Evolutionary conservation across 1,140 invertebrate species (phyloP).

Genomic region (Triops cancriformis): DNA sequence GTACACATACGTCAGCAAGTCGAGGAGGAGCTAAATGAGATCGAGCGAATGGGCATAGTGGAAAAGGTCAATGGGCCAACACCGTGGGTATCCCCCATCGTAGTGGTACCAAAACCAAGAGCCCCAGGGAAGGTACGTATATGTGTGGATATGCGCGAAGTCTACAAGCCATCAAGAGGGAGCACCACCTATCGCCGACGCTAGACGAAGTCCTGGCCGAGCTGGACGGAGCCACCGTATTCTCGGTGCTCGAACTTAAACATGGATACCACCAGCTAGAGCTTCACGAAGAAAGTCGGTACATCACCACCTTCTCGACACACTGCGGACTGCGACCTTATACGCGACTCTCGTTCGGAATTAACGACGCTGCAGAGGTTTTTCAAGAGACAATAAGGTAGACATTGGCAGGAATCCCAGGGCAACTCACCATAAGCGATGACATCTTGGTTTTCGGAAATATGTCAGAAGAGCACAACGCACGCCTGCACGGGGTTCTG

Average conservation of each 20-base stretch:
- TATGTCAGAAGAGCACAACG: too few relatives aligned
- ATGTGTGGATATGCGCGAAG: slow-evolving; percentile 33
- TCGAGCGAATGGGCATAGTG: slow-evolving; percentile 31
- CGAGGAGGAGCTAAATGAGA: slow-evolving; percentile 19
- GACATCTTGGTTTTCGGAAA: too few relatives aligned
- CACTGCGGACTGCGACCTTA: too few relatives aligned
- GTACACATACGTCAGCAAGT: slow-evolving; percentile 14
- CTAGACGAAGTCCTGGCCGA: slow-evolving; percentile 34
- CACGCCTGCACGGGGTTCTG: too few relatives aligned
- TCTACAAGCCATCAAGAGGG: slow-evolving; percentile 33
- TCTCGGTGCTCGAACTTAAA: slow-evolving; percentile 33
- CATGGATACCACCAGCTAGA: too few relatives aligned
- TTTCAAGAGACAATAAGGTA: too few relatives aligned
- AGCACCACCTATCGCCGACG: slow-evolving; percentile 32
- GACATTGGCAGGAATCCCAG: too few relatives aligned
- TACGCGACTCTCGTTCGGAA: too few relatives aligned
- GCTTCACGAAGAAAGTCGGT: too few relatives aligned
- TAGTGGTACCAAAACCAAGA: slow-evolving; percentile 34
- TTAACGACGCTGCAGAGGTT: too few relatives aligned
- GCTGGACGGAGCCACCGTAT: slow-evolving; percentile 30
- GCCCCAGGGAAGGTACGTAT: slow-evolving; percentile 32
- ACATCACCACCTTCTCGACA: too few relatives aligned
- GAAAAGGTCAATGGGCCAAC: slow-evolving; percentile 32
- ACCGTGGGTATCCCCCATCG: slow-evolving; percentile 35
- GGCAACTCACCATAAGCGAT: too few relatives aligned